Base-by-base conservation (phyloP, 2,888 invertebrate species). In the Pyrgus malvae region DNA sequence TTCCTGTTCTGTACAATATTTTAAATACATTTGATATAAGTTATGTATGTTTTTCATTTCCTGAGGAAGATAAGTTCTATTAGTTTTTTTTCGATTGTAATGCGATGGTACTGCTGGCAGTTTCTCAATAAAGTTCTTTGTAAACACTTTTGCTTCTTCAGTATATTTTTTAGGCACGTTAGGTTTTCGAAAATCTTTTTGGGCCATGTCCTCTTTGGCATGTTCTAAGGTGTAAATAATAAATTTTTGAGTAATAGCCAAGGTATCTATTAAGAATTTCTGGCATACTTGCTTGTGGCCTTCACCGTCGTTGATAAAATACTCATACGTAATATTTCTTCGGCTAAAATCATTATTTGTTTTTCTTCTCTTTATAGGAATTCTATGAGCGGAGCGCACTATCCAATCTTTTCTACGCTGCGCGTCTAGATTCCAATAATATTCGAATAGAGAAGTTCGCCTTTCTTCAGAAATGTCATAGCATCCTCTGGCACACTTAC, bases 301-400 rank as follows among this genome's bases (percentile, higher is more conserved):
- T 46, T 63, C 60, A 6, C 48, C 57, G 21, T 63, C 46, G 38
- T 60, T 63, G 4, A 60, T 60, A 57, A 55, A 60, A 42, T 63
- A 62, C 33, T 60, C 59, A 37, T 55, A 58, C 19, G 62, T 55
- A 19, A 54, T 3, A n/a, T 16, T 42, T 45, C 60, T 48, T 50
- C 62, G 55, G 29, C 55, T 57, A 14, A 33, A 17, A 31, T 23
- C 23, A 14, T 31, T 33, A 41, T 50, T 31, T 41, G 50, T 50
- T 14, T 31, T 41, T 14, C 46, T 49, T 23, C 61, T 44, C 44
- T 42, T 46, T 46, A 59, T 42, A 29, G 11, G 11, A 16, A 53
- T 29, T 42, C 35, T 16, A 21, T 42, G 37, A 33, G 55, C 37
- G 53, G 55, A 55, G 37, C 53, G 46, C 14, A 62, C 56, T 33